phyloP scores from a whole-genome alignment of 1,140 invertebrate genomes.

The Nomia melanderi region DNA sequence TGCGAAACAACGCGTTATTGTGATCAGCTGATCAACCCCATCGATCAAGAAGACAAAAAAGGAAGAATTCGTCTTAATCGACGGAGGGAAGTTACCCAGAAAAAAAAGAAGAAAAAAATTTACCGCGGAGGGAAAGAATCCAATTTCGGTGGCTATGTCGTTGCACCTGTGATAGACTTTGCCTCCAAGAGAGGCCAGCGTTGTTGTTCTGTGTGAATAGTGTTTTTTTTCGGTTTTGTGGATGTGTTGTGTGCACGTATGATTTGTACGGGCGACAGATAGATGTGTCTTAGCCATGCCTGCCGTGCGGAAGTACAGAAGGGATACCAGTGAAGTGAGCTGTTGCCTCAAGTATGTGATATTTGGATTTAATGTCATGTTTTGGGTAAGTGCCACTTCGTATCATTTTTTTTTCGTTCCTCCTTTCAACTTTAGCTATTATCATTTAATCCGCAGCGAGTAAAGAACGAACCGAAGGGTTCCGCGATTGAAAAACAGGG shows the following conservation, averaged over 20 bases:
- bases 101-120: too few species aligned
- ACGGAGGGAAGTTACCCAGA: not conserved
- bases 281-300: slow-evolving; percentile 72
- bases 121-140: not conserved
- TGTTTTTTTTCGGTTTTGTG: slow-evolving; percentile 17
- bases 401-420: not conserved
- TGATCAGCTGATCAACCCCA: slow-evolving; percentile 72
- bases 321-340: slow-evolving; percentile 96
- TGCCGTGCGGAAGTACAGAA: slow-evolving; percentile 86
- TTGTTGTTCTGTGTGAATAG: slow-evolving; percentile 44
- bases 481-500: not conserved
- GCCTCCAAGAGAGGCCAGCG: slow-evolving; percentile 24
- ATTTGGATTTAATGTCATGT: slow-evolving; percentile 97
- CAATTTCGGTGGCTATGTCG: slow-evolving; percentile 32
- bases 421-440: too few species aligned
- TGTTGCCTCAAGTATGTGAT: slow-evolving; percentile 98
- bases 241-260: slow-evolving; percentile 57
- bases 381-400: slow-evolving; percentile 91
- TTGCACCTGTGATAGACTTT: slow-evolving; percentile 41
- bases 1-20: slow-evolving; percentile 59
- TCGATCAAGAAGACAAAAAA: not conserved
- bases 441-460: not conserved
- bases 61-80: not conserved
- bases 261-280: slow-evolving; percentile 61
- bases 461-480: too few species aligned